Base-by-base conservation (phyloP, 2,113 vertebrate species). In the Loxodonta africana region DNA sequence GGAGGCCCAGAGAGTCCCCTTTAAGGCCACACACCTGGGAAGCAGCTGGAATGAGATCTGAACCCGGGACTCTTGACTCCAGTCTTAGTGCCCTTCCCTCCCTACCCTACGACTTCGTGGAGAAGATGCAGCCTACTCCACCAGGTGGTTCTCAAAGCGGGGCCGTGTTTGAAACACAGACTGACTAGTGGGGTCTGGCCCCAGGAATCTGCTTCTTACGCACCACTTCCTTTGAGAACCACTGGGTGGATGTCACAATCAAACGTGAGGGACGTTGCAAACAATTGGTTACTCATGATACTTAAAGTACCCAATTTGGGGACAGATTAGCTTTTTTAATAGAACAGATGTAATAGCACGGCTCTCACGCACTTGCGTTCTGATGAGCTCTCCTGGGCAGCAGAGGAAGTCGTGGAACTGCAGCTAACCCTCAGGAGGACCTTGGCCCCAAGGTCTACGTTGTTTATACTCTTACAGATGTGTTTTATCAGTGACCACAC, bases 231-330 rank as follows among this genome's bases (percentile, higher is more conserved):
- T 80, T 26, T 48, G 84, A 80, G 65, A 90, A 82, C 57, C 65
- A 30, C 33, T 46, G 82, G 65, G 76, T 8, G 25, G 0, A 11
- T 25, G 48, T 74, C 37, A 65, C 48, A 46, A 57, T 78, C n/a
- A 18, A n/a, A 48, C 76, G 37, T 80, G 74, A 8, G 37, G n/a
- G 63, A 18, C 15, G 26, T 48, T 89, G 41, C 63, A 89, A 82
- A 91, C 91, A 65, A 97, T 85, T 88, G 82, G 88, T 71, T 91
- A 65, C 88, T 95, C 92, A 88, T 90, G 90, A 97, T 95, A 82
- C 69, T 94, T 60, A 37, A 73, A 41, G 71, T 20, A 51, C 30
- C 53, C 71, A 41, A 20, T 90, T 37, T 76, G 57, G 94, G 60
- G 57, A 63, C 57, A 76, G 71, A 48, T 86, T 89, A 88, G 33